Conservation (phyloP, 1,140 invertebrate species). For the Psilanteris sp. region DNA sequence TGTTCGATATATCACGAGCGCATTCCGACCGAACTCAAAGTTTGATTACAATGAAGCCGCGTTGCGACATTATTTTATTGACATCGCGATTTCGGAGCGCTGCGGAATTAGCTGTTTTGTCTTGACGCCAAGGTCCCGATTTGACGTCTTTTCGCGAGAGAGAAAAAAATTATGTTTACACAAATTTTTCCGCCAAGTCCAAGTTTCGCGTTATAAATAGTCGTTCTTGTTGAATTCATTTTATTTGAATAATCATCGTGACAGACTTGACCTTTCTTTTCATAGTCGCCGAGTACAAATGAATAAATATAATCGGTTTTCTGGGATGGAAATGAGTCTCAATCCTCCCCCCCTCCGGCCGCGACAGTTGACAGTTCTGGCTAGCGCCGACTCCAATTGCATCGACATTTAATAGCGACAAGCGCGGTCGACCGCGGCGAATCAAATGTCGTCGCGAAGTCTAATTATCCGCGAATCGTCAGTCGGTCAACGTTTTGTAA, state of each 20-base stretch:
- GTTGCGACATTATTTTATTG: slow-evolving; percentile 35
- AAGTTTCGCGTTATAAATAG: slow-evolving; percentile 20
- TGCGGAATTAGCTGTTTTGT: too few species aligned
- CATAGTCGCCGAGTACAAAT: slow-evolving; percentile 22
- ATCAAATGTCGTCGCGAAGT: background rate
- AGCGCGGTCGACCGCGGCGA: background rate
- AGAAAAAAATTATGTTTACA: too few species aligned
- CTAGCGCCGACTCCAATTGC: background rate
- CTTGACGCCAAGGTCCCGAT: too few species aligned
- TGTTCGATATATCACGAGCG: slow-evolving; percentile 57
- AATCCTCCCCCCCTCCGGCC: too few species aligned
- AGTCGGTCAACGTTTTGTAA: too few species aligned
- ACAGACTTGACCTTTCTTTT: slow-evolving; percentile 52
- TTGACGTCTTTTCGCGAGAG: too few species aligned
- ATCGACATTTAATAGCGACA: background rate
- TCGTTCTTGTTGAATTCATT: slow-evolving; percentile 36
- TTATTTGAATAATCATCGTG: slow-evolving; percentile 43
- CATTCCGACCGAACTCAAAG: slow-evolving; percentile 40
- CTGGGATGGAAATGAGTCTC: slow-evolving; percentile 24
- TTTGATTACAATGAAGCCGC: slow-evolving; percentile 41
- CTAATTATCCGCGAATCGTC: too few species aligned
- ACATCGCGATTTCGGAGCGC: too few species aligned
- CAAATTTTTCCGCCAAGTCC: slow-evolving; percentile 11
- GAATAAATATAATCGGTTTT: slow-evolving; percentile 46
- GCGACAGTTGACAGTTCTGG: slow-evolving; percentile 11